Evolutionary conservation across 2,888 invertebrate species (phyloP), one percentile per base, ranked within the genome.

Genomic region (Pharmacophagus antenor): DNA sequence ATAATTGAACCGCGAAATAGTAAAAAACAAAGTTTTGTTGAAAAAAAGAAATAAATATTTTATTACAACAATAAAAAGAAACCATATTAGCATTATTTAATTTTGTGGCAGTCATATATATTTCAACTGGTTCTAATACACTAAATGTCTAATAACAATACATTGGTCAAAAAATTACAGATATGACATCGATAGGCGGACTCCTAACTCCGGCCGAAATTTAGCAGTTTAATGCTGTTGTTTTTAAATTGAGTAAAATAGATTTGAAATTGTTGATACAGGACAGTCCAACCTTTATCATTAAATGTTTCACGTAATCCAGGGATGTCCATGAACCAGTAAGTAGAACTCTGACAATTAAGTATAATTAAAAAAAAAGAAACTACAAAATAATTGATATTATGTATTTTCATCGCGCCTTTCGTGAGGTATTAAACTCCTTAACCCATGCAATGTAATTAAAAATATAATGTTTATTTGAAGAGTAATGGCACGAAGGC

Each of bases 401-500:
- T 37, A 6, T 37, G 37, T n/a, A 15, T n/a, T n/a, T 37, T 37
- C 37, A 37, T 8, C 3, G 37, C 5, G 37, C 15, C n/a, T 15
- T 37, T n/a, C n/a, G 15, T n/a, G n/a, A 23, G 15, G 10, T 8
- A 23, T 46, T 23, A 20, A 57, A 50, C 46, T 58, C 52, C 59
- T 49, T 62, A 55, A 61, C 56, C 53, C 55, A 48, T 56, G 58
- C 37, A 58, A 59, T 64, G 66, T 63, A 64, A 68, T 68, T 68
- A 67, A 65, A 67, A 67, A 64, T 56, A 27, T 66, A 67, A 66
- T 67, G 58, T 58, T 64, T 59, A 63, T 59, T 62, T 60, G 61
- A 55, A 60, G 42, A 58, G 58, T 58, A 64, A 64, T 61, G 48
- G 41, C 66, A 63, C 63, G 69, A 73, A 71, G 74, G 78, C 80